Base-by-base conservation (phyloP, 2,888 invertebrate species). In the Celastrina argiolus region DNA sequence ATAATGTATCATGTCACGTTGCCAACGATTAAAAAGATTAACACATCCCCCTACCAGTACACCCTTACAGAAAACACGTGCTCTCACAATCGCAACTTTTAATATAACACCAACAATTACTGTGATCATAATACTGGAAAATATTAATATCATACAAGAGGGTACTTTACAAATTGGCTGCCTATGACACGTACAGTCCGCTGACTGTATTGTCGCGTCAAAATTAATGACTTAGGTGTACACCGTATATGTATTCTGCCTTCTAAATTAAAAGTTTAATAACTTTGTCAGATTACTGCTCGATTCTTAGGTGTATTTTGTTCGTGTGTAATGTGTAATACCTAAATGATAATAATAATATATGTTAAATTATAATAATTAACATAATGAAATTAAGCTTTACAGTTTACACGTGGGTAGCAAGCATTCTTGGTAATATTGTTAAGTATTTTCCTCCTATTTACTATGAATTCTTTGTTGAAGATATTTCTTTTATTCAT, bases 51-150 rank as follows among this genome's bases (percentile, higher is more conserved):
- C 58, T 56, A 51, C 61, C 51, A 22, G 56, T 31, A 26, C 59
- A 45, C 41, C 63, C 41, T 14, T 8, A 26, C 39, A 45, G 18
- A 61, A 59, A 26, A 51, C 84, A 84, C 87, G 87, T 83, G 84
- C 78, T 73, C 71, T 69, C 74, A 78, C 77, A 75, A 78, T 77
- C 75, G 81, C 75, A 79, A 82, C 80, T 84, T 84, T 85, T 86
- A 88, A 88, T 88, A 87, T 82, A 74, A 72, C 76, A 73, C 74
- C 78, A 77, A 87, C 88, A 88, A 87, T 90, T 88, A 88, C 77
- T 74, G 79, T 77, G 87, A 71, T 77, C 85, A 85, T 77, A 80
- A 80, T 78, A 78, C 83, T 82, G 87, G 84, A 84, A 88, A 83
- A 87, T 88, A 88, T 88, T 85, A 84, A 85, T 83, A 82, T 81